These are phyloP conservation scores for Hormaphis cornu DNA, from an alignment of 1,140 invertebrate species.

Conservation along the genomic window DNA sequence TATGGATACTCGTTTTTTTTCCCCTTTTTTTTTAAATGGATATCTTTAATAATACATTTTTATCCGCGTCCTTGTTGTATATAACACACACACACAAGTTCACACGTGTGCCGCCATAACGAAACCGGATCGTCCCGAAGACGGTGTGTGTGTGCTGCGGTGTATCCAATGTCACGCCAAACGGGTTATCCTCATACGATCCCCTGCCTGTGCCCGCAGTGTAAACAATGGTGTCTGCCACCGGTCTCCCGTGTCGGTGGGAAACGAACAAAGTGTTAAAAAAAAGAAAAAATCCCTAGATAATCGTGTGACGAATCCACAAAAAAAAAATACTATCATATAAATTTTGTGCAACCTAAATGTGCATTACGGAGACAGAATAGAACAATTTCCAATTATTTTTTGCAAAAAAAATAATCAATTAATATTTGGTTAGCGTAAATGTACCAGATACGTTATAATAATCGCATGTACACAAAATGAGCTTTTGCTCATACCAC, in stretches of 20 bases:
- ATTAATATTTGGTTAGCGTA: too few species aligned
- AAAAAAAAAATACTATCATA: too few species aligned
- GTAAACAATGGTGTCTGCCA: background rate
- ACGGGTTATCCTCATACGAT: background rate
- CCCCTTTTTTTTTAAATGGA: background rate
- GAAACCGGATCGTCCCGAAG: slow-evolving; percentile 23
- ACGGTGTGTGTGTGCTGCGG: background rate
- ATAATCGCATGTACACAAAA: too few species aligned
- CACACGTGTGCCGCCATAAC: background rate
- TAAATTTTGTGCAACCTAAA: too few species aligned
- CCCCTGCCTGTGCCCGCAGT: background rate
- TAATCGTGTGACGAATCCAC: background rate
- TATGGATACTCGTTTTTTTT: slow-evolving; percentile 16
- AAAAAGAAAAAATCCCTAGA: background rate
- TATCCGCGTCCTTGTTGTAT: background rate
- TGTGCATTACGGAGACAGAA: too few species aligned
- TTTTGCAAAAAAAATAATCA: too few species aligned
- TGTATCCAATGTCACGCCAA: slow-evolving; percentile 1
- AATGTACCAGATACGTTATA: too few species aligned
- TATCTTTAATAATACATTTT: background rate
- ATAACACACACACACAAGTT: background rate
- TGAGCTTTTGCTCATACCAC: too few species aligned
- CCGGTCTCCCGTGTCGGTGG: background rate
- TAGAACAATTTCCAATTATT: too few species aligned
- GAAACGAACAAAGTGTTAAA: background rate